Evolutionary conservation across 2,797 vertebrate genomes (phyloP), one percentile per base, ranked within the genome.

Genomic region (Acanthurus tractus): DNA sequence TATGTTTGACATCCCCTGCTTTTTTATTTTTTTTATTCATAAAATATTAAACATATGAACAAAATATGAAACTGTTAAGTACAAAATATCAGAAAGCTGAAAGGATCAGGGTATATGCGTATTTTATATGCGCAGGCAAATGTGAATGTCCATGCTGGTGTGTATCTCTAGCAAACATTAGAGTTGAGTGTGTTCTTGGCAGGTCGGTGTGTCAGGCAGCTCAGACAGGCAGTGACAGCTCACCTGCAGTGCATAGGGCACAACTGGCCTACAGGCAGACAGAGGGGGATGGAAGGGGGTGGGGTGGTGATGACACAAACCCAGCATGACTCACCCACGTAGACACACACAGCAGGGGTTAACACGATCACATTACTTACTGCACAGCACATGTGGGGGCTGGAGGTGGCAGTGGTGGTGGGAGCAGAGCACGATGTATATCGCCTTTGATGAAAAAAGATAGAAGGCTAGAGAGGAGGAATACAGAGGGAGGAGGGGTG

Each of bases 211-310:
- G 77, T 90, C 79, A 79, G 79, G 79, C 70, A 61, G 82, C 83
- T 83, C 76, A 86, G 88, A 93, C 88, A 11, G 52, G 77, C 82
- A 86, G 61, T 92, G 93, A 93, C 92, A 93, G 92, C 86, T 91
- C 88, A 92, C 93, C 89, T 90, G 89, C 20, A 64, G 89, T 64
- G 85, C 86, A 91, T 76, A 92, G 87, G 90, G 76, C 85, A 89
- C 38, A 68, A 3, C 54, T 78, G 81, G 87, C 90, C 88, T 66
- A 78, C 75, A 84, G 91, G 87, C 88, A 87, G 67, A 73, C 50
- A 48, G 64, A 23, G 61, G 65, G n/a, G 46, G 34, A 46, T 55
- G 42, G 50, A 34, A 13, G 67, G 52, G 46, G 17, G 36, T 38
- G 49, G 55, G n/a, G 8, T 53, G 62, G 56, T 2, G 29, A 77